Evolutionary conservation across 1,140 invertebrate genomes (phyloP).

Genomic region (Atta colombica): DNA sequence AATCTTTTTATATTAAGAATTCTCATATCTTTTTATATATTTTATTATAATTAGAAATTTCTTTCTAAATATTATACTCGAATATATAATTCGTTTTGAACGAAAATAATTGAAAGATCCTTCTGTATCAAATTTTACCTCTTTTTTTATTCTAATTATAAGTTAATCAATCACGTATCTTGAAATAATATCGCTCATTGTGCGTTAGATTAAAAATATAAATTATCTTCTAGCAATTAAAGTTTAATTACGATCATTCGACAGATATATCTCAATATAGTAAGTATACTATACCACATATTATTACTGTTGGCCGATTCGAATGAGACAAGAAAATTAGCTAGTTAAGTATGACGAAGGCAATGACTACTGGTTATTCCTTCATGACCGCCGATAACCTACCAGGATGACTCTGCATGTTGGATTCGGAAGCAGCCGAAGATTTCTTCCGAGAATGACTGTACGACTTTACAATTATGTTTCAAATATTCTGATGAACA

Average conservation of each 20-base stretch:
- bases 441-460: constrained; percentile 69
- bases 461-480: constrained; percentile 41
- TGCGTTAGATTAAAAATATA: neutral
- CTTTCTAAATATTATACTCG: constrained; percentile 4
- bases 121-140: neutral
- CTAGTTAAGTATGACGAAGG: constrained; percentile 73
- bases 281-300: neutral
- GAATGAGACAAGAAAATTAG: constrained; percentile 62
- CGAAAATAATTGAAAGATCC: neutral
- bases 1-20: neutral
- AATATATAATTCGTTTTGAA: neutral
- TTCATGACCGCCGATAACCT: constrained; percentile 71
- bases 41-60: neutral
- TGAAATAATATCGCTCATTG: neutral
- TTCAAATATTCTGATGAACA: neutral
- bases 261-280: neutral
- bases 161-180: constrained; percentile 19
- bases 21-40: neutral
- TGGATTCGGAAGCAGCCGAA: constrained; percentile 64
- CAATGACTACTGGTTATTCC: constrained; percentile 76
- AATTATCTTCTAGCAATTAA: constrained; percentile 10
- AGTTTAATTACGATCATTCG: constrained; percentile 28
- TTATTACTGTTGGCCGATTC: constrained; percentile 17
- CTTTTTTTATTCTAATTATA: neutral
- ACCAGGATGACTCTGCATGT: constrained; percentile 63